Conservation (phyloP, 1,140 invertebrate genomes). For the Halyomorpha halys region DNA sequence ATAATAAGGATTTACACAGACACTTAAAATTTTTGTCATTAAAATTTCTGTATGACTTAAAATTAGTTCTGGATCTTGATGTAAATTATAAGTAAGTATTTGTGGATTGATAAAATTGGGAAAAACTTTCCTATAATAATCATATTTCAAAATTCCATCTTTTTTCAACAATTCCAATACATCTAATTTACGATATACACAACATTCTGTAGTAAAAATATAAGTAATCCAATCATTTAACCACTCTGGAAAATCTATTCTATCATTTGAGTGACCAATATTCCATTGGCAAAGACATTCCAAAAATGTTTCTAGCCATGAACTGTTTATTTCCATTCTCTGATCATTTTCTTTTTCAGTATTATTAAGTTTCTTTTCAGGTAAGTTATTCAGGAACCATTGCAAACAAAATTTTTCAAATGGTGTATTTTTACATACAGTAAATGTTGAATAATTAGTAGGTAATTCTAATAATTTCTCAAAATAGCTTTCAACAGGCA, state of each 20-base stretch:
- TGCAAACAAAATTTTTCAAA: constrained; percentile 11
- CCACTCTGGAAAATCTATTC: constrained; percentile 5
- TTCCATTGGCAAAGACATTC: not conserved
- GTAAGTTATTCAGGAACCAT: constrained; percentile 9
- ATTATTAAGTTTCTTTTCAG: not conserved
- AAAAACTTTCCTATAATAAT: not conserved
- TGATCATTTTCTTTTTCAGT: not conserved
- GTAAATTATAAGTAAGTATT: not conserved
- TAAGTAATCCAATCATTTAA: not conserved
- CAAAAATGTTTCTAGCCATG: not conserved
- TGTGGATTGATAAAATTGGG: not conserved
- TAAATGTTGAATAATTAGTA: not conserved
- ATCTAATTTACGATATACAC: not conserved
- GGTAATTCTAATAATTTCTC: not conserved
- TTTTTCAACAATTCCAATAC: not conserved
- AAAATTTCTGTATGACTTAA: not conserved
- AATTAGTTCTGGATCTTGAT: not conserved
- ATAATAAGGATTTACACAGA: not conserved
- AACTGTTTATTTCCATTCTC: not conserved
- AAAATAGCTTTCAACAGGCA: not conserved
- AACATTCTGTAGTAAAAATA: not conserved
- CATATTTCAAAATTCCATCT: not conserved
- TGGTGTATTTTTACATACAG: not conserved
- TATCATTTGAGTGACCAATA: not conserved
- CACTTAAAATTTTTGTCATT: not conserved